Percentiles rank a stretch among this genome's conserved stretches.
These are phyloP conservation scores for Pyxicephalus adspersus DNA, from an alignment of 2,113 vertebrate genomes.

Conservation along the genomic window DNA sequence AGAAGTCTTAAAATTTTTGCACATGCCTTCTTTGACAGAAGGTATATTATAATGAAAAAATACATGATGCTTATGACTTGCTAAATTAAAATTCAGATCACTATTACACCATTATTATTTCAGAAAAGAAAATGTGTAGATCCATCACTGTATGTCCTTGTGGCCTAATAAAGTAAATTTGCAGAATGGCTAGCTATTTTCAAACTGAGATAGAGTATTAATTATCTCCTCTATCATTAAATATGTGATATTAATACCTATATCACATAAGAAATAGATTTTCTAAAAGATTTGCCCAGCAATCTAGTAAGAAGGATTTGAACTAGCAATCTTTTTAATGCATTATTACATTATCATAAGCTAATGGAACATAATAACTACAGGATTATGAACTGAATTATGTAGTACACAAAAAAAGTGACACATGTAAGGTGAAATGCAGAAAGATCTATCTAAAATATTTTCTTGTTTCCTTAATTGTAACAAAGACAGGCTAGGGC, in stretches of 20 bases:
- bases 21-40: conserved; percentile 36
- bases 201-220: not conserved
- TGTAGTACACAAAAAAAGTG: not conserved
- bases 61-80: conserved; percentile 14
- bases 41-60: conserved; percentile 30
- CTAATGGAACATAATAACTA: conserved; percentile 42
- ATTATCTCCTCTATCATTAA: not conserved
- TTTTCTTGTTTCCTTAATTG: too few relatives aligned
- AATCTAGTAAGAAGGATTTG: not conserved
- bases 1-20: conserved; percentile 32
- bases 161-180: not conserved
- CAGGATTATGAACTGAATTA: conserved; percentile 16
- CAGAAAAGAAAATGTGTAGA: not conserved
- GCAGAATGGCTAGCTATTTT: not conserved
- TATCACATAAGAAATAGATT: not conserved
- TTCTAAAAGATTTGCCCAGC: not conserved
- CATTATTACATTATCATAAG: conserved; percentile 34
- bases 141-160: not conserved
- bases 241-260: not conserved
- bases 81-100: conserved; percentile 7
- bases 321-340: conserved; percentile 17
- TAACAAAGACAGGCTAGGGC: too few relatives aligned
- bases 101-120: conserved; percentile 6
- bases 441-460: too few relatives aligned
- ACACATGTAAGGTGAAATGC: too few relatives aligned